Evolutionary conservation across 1,140 invertebrate species (phyloP), one percentile per base, ranked within the genome.

Genomic region (Pygmarrhopalites habei): DNA sequence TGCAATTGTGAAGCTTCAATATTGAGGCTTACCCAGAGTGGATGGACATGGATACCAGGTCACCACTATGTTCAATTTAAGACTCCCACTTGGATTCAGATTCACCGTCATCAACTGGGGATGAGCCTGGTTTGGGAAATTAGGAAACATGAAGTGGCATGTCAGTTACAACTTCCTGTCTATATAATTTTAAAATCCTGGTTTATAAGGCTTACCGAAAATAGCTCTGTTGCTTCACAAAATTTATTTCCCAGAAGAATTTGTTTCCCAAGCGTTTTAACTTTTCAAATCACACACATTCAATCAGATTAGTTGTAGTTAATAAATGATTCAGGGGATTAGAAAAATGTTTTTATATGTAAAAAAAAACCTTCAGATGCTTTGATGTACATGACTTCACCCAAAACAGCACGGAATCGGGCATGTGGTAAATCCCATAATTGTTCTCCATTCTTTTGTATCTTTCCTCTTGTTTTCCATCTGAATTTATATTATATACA

Each of bases 41-140:
- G 7, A 29, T 10, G 26, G 17, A 21, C 26, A 26, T 19, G 58
- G 43, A n/a, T 25, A 30, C 83, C 83, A 85, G 7, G 80, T 80
- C 58, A 84, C 79, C 39, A 85, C 73, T 57, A 85, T 70, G 67
- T 81, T 82, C 39, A 85, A 75, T 75, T 85, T 85, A 30, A 85
- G 74, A n/a, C 82, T 82, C 58, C 83, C 83, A 65, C 77, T 81
- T 17, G 79, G 74, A 72, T 85, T 85, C 60, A 85, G 74, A 72
- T 82, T 83, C 72, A 85, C 80, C 2, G 83, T 83, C 79, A 85
- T 82, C 25, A 83, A 73, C 71, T 85, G 83, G n/a, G 82, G 80
- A 60, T 82, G 78, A n/a, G n/a, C n/a, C n/a, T n/a, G n/a, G n/a
- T n/a, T n/a, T n/a, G n/a, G n/a, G n/a, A n/a, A n/a, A n/a, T n/a